Evolutionary conservation across 2,113 vertebrate species (phyloP).

Genomic region (Todiramphus saurophagus): DNA sequence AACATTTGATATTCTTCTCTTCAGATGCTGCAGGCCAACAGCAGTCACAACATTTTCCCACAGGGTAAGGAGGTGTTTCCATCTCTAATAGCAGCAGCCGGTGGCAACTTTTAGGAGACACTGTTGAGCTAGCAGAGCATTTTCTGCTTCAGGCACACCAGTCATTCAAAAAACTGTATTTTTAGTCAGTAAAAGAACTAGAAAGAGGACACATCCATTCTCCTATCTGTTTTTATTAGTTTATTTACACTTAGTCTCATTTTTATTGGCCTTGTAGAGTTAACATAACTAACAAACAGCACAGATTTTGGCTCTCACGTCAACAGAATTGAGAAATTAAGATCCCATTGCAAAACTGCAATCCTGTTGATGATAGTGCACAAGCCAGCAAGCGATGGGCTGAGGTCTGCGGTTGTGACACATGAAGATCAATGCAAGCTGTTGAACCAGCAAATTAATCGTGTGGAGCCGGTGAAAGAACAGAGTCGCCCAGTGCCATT

Average conservation of each 20-base stretch:
- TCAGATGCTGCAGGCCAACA: background rate
- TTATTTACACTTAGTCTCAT: background rate
- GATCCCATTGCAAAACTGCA: slow-evolving; percentile 20
- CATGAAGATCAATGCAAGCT: background rate
- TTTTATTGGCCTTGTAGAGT: background rate
- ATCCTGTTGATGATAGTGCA: background rate
- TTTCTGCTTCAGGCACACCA: background rate
- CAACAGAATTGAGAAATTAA: slow-evolving; percentile 38
- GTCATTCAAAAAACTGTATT: background rate
- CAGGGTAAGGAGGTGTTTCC: background rate
- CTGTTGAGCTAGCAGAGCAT: background rate
- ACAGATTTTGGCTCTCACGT: background rate
- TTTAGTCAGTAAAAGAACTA: background rate
- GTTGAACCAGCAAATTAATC: background rate
- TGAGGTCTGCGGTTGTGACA: slow-evolving; percentile 25
- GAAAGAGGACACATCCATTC: background rate
- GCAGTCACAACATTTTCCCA: background rate
- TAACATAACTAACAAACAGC: background rate
- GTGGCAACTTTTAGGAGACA: background rate
- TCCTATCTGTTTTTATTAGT: background rate
- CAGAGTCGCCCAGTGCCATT: background rate
- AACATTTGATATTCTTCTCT: background rate
- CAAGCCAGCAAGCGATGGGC: background rate
- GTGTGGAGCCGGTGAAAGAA: background rate
- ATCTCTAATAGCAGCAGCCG: background rate